These are phyloP conservation scores for Pseudoips prasinana DNA, from an alignment of 2,888 invertebrate genomes.

Conservation along the genomic window DNA sequence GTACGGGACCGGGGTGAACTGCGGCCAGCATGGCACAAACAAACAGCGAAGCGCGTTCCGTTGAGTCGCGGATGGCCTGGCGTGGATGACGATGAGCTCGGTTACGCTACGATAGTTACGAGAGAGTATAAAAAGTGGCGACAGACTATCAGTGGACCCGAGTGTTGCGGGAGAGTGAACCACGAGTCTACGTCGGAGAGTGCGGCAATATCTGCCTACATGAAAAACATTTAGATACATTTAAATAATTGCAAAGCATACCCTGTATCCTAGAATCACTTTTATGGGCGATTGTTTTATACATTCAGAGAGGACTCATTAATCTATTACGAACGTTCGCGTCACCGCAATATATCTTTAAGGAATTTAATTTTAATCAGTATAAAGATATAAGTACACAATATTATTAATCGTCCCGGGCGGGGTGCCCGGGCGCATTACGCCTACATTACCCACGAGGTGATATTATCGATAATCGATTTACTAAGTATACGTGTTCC, in stretches of 20 bases:
- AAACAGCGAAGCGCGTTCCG: conserved; percentile 48
- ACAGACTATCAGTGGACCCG: conserved; percentile 76
- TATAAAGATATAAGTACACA: conserved; percentile 74
- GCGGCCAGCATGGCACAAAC: conserved; percentile 36
- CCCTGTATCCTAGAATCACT: conserved; percentile 96
- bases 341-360: conserved; percentile 72
- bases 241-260: conserved; percentile 96
- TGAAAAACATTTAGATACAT: conserved; percentile 84
- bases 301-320: conserved; percentile 77
- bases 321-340: conserved; percentile 72
- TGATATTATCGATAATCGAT: conserved; percentile 72
- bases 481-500: conserved; percentile 74
- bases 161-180: conserved; percentile 49
- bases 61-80: conserved; percentile 43
- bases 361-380: conserved; percentile 68
- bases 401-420: conserved; percentile 58
- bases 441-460: conserved; percentile 68
- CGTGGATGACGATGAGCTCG: conserved; percentile 56
- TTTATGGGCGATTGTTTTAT: conserved; percentile 82
- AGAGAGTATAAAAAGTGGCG: conserved; percentile 76
- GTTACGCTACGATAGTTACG: conserved; percentile 66
- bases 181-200: conserved; percentile 50
- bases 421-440: conserved; percentile 50
- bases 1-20: conserved; percentile 40
- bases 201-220: conserved; percentile 69